Evolutionary conservation across 2,888 invertebrate species (phyloP).

Genomic region (Athetis lepigone): DNA sequence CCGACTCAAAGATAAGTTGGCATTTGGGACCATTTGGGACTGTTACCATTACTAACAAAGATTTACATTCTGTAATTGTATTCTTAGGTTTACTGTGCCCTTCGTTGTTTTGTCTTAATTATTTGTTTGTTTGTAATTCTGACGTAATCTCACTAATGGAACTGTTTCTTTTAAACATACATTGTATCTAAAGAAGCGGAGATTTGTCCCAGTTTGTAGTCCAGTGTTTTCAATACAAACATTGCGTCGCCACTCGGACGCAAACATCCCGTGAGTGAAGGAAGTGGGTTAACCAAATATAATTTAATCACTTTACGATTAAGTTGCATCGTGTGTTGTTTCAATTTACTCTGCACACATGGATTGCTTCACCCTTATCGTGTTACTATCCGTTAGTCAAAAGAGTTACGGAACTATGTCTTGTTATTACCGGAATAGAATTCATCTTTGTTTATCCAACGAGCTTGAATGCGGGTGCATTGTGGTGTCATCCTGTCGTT

Average conservation of each 20-base stretch:
- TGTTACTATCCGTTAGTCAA: slow-evolving; percentile 56
- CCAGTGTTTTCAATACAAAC: slow-evolving; percentile 82
- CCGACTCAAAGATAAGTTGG: slow-evolving; percentile 51
- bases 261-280: slow-evolving; percentile 83
- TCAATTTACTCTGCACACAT: slow-evolving; percentile 59
- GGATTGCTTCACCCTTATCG: slow-evolving; percentile 59
- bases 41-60: slow-evolving; percentile 35
- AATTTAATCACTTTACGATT: slow-evolving; percentile 75
- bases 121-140: slow-evolving; percentile 43
- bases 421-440: slow-evolving; percentile 67
- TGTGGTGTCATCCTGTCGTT: slow-evolving; percentile 78
- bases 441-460: slow-evolving; percentile 73
- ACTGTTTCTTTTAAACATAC: slow-evolving; percentile 70
- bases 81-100: slow-evolving; percentile 24
- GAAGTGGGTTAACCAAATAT: slow-evolving; percentile 82
- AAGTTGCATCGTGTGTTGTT: slow-evolving; percentile 65
- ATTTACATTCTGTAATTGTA: slow-evolving; percentile 14
- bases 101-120: slow-evolving; percentile 37
- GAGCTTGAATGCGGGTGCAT: slow-evolving; percentile 81
- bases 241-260: slow-evolving; percentile 75
- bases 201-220: slow-evolving; percentile 77
- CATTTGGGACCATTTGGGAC: slow-evolving; percentile 38
- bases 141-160: slow-evolving; percentile 73
- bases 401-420: slow-evolving; percentile 61
- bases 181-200: slow-evolving; percentile 62